phyloP scores from a whole-genome alignment of 2,113 vertebrate species.

The Oenanthe melanoleuca region DNA sequence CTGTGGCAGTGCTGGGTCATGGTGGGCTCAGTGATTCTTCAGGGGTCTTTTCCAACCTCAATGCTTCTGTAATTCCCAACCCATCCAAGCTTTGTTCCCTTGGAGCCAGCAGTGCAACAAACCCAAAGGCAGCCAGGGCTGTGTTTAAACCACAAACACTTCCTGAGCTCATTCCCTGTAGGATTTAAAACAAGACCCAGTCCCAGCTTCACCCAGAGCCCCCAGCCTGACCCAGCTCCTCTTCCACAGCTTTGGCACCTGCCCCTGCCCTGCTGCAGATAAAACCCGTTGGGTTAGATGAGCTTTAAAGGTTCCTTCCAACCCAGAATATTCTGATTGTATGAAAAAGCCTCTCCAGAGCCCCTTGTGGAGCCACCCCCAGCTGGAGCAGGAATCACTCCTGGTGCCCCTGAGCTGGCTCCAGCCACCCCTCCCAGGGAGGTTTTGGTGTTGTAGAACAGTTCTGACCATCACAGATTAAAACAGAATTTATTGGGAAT shows the following conservation, averaged over 20 bases:
- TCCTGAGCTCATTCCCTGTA: rapidly evolving
- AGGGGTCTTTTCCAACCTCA: not conserved
- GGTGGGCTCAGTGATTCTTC: rapidly evolving
- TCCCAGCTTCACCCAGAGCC: not conserved
- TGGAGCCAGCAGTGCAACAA: not conserved
- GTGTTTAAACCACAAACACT: rapidly evolving
- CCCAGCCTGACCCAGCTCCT: not conserved
- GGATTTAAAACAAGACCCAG: rapidly evolving
- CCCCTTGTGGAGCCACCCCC: not conserved
- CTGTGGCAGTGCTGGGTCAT: not conserved
- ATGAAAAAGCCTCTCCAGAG: not conserved
- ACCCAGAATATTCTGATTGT: not conserved
- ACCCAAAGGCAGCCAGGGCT: rapidly evolving
- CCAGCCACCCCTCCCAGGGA: not conserved
- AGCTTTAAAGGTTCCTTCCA: not conserved
- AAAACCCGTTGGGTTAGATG: rapidly evolving
- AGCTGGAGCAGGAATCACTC: not conserved
- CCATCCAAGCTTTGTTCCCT: not conserved
- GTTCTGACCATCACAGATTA: not conserved
- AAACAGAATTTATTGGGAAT: conserved; percentile 39
- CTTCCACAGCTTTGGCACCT: rapidly evolving
- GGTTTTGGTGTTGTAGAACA: not conserved
- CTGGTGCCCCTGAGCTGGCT: not conserved
- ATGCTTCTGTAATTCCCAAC: not conserved
- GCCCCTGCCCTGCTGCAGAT: not conserved